phyloP scores from a whole-genome alignment of 2,797 vertebrate genomes.

The Tenualosa ilisha region DNA sequence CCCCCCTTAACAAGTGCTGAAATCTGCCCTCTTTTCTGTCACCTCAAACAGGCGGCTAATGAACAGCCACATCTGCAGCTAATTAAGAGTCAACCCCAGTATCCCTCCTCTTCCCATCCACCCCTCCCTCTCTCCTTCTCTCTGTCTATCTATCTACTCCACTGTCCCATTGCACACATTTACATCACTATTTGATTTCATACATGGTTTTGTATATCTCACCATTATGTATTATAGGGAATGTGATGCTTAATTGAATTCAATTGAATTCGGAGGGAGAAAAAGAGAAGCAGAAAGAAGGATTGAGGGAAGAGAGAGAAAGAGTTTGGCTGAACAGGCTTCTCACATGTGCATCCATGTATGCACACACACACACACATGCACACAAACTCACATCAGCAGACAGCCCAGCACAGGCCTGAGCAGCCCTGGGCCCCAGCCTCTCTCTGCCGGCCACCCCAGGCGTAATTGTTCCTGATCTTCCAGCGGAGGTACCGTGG shows the following conservation, averaged over 20 bases:
- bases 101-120: constrained; percentile 24
- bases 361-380: constrained; percentile 31
- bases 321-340: neutral
- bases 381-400: constrained; percentile 21
- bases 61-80: constrained; percentile 58
- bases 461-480: constrained; percentile 66
- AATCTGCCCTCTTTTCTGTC: neutral
- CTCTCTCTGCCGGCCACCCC: constrained; percentile 27
- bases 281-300: neutral
- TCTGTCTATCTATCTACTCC: neutral
- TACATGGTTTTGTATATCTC: neutral
- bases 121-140: neutral
- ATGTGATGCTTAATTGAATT: no score
- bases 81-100: constrained; percentile 51
- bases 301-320: neutral
- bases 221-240: neutral
- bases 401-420: neutral
- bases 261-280: neutral
- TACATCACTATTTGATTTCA: neutral
- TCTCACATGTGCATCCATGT: neutral
- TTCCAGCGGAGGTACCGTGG: constrained; percentile 67
- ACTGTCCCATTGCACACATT: neutral
- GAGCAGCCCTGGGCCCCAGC: neutral
- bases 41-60: constrained; percentile 37
- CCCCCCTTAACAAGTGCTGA: neutral